Conservation (phyloP, 2,113 vertebrate species). For the Pantherophis guttatus region DNA sequence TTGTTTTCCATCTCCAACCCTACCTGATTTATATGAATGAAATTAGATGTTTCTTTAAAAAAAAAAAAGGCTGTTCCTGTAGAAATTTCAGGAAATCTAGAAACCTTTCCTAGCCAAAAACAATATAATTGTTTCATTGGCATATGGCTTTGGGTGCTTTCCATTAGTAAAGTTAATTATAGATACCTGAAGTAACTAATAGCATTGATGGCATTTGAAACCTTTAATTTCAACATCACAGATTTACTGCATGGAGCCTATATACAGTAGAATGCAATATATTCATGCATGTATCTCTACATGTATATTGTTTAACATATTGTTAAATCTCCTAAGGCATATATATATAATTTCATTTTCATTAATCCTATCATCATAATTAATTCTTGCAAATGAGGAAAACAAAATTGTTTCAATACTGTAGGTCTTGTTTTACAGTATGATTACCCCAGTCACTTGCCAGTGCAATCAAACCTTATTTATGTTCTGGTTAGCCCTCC, state of each 20-base stretch:
- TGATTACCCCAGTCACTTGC: too few species aligned
- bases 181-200: background rate
- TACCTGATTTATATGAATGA: background rate
- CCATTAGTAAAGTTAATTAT: background rate
- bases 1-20: background rate
- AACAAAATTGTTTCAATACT: background rate
- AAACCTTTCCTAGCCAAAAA: background rate
- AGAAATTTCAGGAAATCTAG: background rate
- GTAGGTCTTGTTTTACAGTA: background rate
- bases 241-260: background rate
- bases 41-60: background rate
- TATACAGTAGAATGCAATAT: too few species aligned
- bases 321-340: background rate
- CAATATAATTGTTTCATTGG: background rate
- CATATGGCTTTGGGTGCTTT: background rate
- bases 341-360: background rate
- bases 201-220: background rate
- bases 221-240: background rate
- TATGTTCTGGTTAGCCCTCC: too few species aligned
- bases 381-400: background rate
- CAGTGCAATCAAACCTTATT: too few species aligned
- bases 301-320: background rate
- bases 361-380: background rate
- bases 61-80: background rate
- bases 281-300: background rate